Evolutionary conservation across 1,140 invertebrate genomes (phyloP).

Genomic region (Eciton burchellii): DNA sequence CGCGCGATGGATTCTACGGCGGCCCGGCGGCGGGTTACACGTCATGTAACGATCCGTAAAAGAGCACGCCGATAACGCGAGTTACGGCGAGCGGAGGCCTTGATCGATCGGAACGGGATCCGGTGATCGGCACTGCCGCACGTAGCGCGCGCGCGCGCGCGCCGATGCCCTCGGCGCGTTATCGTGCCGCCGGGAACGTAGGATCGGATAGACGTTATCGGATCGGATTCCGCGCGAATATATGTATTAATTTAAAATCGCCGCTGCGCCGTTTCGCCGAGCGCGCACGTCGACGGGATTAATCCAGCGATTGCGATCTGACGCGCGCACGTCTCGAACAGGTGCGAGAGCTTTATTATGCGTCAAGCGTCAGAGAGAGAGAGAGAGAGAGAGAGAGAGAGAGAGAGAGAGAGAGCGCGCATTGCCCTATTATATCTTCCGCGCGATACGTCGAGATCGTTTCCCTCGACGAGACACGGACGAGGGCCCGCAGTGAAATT

Average conservation of each 20-base stretch:
- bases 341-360: slow-evolving; percentile 61
- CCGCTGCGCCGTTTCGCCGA: slow-evolving; percentile 16
- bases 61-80: slow-evolving; percentile 12
- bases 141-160: not conserved
- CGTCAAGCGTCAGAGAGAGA: not conserved
- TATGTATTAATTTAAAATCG: slow-evolving; percentile 62
- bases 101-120: slow-evolving; percentile 59
- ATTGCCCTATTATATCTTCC: slow-evolving; percentile 43
- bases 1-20: slow-evolving; percentile 14
- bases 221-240: slow-evolving; percentile 62
- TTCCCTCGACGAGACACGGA: slow-evolving; percentile 27
- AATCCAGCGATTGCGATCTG: slow-evolving; percentile 55
- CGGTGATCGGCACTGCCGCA: slow-evolving; percentile 43
- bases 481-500: slow-evolving; percentile 4
- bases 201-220: slow-evolving; percentile 54
- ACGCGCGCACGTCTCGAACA: slow-evolving; percentile 50
- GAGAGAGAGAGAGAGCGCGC: not conserved
- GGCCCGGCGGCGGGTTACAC: slow-evolving; percentile 18
- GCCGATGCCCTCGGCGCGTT: slow-evolving; percentile 37
- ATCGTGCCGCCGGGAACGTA: slow-evolving; percentile 25
- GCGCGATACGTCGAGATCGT: slow-evolving; percentile 51
- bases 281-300: slow-evolving; percentile 24
- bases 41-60: slow-evolving; percentile 55
- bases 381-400: not conserved
- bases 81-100: slow-evolving; percentile 26